Conservation (phyloP, 2,888 invertebrate genomes). For the Ametastegia equiseti region DNA sequence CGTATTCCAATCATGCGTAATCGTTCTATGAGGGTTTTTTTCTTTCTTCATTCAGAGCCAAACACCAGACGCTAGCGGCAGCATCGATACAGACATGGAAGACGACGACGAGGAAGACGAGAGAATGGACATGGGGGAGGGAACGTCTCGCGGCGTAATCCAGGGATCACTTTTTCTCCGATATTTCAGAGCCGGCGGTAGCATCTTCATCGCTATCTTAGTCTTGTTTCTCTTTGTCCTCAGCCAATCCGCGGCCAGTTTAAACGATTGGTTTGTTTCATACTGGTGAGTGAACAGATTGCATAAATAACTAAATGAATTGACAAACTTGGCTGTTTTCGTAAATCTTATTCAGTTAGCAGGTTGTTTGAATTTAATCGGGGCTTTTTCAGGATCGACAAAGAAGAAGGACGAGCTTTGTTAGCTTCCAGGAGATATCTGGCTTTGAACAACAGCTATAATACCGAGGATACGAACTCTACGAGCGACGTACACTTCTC, state of each 20-base stretch:
- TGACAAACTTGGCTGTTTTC: no score
- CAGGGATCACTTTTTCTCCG: conserved; percentile 74
- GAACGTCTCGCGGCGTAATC: conserved; percentile 74
- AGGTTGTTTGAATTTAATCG: no score
- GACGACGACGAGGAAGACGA: conserved; percentile 66
- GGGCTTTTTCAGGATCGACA: conserved; percentile 80
- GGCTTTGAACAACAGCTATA: not conserved
- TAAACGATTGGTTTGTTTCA: conserved; percentile 84
- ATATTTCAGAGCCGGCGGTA: conserved; percentile 79
- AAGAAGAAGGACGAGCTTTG: conserved; percentile 75
- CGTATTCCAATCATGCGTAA: not conserved
- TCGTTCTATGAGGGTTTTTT: not conserved
- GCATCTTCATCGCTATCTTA: conserved; percentile 73
- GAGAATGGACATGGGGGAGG: conserved; percentile 71
- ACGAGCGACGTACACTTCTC: no score
- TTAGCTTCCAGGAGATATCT: not conserved
- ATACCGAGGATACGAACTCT: no score
- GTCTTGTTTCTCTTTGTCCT: conserved; percentile 77
- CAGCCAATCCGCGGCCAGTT: conserved; percentile 81
- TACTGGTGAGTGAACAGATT: conserved; percentile 81
- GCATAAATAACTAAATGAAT: no score
- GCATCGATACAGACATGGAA: conserved; percentile 65
- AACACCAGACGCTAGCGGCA: conserved; percentile 66
- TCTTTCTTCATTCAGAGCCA: conserved; percentile 63
- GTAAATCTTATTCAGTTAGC: no score